Base-by-base conservation (phyloP, 1,140 invertebrate species). In the Dreissena rostriformis region DNA sequence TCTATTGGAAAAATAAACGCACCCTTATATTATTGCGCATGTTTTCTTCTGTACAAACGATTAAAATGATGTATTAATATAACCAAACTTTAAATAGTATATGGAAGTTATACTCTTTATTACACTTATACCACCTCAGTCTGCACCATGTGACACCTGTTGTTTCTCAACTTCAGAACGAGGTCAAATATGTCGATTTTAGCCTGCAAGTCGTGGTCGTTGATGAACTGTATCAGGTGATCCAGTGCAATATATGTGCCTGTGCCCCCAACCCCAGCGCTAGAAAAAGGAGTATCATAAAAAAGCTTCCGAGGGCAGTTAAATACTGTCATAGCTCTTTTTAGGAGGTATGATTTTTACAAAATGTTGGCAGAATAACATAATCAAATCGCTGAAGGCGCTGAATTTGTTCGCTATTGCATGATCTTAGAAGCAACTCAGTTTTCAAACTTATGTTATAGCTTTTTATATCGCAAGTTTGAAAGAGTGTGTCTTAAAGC, bases 161-260 rank as follows among this genome's bases (percentile, higher is more conserved):
- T 98, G 12, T 98, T 97, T 78, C 99, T 95, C 55, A 99, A 94
- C 91, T 97, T 98, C 4, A 98, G 98, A 0, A 99, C 98, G 93
- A 99, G 97, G 0, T 98, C 98, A 91, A 99, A 99, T 79, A 99
- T 98, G 92, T 99, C 98, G 8, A 99, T 96, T 73, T 97, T 97
- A 91, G 98, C 98, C 28, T 22, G 65, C 51, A 84, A 98, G 90
- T 98, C 96, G 61, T 53, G 66, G 8, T 65, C 28, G 84, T 88
- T 75, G 0, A 92, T 65, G 63, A 98, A 95, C 91, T 99, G 98
- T 75, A 99, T 94, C 97, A 99, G 98, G 0, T 97, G 98, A 92
- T 99, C 98, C 84, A 99, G 98, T 0, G 98, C 98, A 86, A 99
- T 98, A 92, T 98, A 99, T 12, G 91, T 91, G 28, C 98, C 98